A percentile compares a stretch with the other conserved stretches of the same genome.
Conservation (phyloP, 1,140 invertebrate species). For the Sycobia sp. region DNA sequence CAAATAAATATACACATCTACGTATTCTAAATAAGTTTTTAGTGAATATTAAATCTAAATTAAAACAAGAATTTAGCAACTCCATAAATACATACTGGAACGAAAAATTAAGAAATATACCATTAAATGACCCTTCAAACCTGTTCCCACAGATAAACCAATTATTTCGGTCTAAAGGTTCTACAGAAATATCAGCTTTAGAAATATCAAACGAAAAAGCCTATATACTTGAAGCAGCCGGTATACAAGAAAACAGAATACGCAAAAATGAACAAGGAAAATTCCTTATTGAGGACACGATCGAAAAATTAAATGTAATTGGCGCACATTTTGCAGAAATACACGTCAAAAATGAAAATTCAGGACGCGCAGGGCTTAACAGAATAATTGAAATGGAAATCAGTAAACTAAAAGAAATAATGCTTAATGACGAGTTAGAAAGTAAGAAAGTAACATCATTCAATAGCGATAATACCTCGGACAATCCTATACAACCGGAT, state of each 20-base stretch:
- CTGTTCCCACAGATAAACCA: constrained; percentile 6
- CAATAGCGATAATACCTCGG: too few species aligned
- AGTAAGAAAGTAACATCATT: constrained; percentile 6
- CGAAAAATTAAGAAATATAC: not conserved
- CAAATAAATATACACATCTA: not conserved
- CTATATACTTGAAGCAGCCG: not conserved
- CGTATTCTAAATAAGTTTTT: not conserved
- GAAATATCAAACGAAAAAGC: not conserved
- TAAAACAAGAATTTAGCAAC: constrained; percentile 9
- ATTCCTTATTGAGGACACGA: constrained; percentile 6
- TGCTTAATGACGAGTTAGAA: not conserved
- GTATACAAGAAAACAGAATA: not conserved
- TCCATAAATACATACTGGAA: not conserved
- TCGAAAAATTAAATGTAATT: constrained; percentile 26
- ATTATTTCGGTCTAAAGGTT: not conserved
- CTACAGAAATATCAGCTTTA: not conserved
- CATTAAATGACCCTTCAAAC: not conserved
- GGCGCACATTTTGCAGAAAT: constrained; percentile 19
- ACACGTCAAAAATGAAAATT: constrained; percentile 9
- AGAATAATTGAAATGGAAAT: constrained; percentile 1
- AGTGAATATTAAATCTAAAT: not conserved
- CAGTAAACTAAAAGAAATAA: constrained; percentile 1
- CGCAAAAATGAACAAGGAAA: not conserved
- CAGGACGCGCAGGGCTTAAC: constrained; percentile 2
- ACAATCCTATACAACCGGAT: too few species aligned